phyloP scores from a whole-genome alignment of 2,888 invertebrate genomes.

The Synanthedon myopaeformis region DNA sequence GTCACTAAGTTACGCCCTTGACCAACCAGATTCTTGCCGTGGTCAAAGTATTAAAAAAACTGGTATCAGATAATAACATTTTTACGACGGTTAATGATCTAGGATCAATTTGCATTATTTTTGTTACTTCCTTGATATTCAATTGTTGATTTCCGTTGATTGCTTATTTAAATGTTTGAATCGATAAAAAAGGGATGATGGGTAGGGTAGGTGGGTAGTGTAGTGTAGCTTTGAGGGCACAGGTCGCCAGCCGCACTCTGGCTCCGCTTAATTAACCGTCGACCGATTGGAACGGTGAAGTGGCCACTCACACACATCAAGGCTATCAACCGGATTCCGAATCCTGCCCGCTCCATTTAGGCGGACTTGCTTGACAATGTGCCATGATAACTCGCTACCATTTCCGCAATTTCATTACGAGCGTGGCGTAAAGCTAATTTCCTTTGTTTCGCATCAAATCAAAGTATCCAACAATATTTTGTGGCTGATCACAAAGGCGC shows the following conservation, averaged over 20 bases:
- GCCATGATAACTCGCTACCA: constrained; percentile 18
- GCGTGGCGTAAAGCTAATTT: neutral
- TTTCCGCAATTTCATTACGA: constrained; percentile 46
- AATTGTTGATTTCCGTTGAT: too few relatives aligned
- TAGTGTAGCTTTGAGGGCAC: constrained; percentile 1
- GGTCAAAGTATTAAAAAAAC: constrained; percentile 31
- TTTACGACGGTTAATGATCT: neutral
- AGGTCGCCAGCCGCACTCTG: constrained; percentile 22
- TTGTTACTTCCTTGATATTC: neutral
- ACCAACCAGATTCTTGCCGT: constrained; percentile 41
- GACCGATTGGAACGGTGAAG: constrained; percentile 62
- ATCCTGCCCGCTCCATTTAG: constrained; percentile 63
- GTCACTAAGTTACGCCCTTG: constrained; percentile 40
- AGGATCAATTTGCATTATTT: neutral
- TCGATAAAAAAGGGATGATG: neutral
- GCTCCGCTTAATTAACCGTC: constrained; percentile 50
- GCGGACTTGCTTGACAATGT: constrained; percentile 49
- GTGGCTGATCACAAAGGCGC: constrained; percentile 10
- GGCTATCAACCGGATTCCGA: constrained; percentile 65
- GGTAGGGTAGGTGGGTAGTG: constrained; percentile 1
- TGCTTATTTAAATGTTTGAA: neutral
- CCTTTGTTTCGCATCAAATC: too few relatives aligned
- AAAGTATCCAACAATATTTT: neutral
- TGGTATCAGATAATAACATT: constrained; percentile 14
- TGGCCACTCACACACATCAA: constrained; percentile 60